Evolutionary conservation across 2,888 invertebrate species (phyloP).

Genomic region (Lacanobia wlatinum): DNA sequence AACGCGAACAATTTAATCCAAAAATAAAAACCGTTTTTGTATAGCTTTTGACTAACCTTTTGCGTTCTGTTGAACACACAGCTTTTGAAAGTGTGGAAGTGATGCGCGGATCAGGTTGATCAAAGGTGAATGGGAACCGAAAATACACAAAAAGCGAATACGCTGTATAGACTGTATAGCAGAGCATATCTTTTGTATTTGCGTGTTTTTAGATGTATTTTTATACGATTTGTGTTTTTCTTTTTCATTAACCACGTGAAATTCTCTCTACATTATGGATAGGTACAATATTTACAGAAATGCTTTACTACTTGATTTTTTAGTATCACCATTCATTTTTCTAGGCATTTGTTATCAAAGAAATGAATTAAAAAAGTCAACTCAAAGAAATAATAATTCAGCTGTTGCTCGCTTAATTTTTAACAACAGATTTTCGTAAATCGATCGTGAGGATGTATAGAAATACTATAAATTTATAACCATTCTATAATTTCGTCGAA

Average conservation of each 20-base stretch:
- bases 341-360: too few relatives aligned
- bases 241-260: neutral
- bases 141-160: constrained; percentile 29
- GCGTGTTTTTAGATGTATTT: neutral
- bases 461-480: too few relatives aligned
- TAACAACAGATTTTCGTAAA: too few relatives aligned
- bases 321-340: too few relatives aligned
- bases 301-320: too few relatives aligned
- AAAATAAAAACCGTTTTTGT: constrained; percentile 28
- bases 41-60: constrained; percentile 29
- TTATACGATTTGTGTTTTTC: neutral
- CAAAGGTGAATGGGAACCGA: constrained; percentile 40
- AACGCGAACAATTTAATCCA: constrained; percentile 20
- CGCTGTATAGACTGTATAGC: neutral
- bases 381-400: too few relatives aligned
- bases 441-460: too few relatives aligned
- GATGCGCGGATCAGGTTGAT: constrained; percentile 36
- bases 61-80: constrained; percentile 26
- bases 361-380: too few relatives aligned
- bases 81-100: constrained; percentile 33
- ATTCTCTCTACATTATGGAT: too few relatives aligned
- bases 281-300: too few relatives aligned
- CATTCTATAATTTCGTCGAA: too few relatives aligned
- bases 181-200: neutral
- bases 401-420: too few relatives aligned